phyloP scores from a whole-genome alignment of 2,113 vertebrate species.

The Anoura caudifer region DNA sequence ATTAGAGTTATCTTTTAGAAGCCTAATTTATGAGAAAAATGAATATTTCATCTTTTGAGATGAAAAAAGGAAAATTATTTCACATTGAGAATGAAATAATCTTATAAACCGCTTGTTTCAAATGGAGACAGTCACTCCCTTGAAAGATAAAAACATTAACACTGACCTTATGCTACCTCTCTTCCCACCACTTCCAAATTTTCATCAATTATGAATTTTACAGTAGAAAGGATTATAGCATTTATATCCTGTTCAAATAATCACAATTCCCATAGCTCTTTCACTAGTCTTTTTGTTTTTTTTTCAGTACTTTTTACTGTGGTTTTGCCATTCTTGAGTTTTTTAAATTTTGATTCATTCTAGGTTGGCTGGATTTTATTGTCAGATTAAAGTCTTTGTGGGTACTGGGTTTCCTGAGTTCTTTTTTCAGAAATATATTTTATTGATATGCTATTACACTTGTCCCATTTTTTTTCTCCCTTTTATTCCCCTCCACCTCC shows the following conservation, averaged over 20 bases:
- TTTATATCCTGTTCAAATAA: neutral
- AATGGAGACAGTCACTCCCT: neutral
- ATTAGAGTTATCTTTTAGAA: neutral
- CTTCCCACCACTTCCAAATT: neutral
- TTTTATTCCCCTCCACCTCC: no score
- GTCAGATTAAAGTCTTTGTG: neutral
- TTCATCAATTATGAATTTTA: neutral
- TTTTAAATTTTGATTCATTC: neutral
- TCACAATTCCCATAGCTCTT: neutral
- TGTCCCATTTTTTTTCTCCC: no score
- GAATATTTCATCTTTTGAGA: no score
- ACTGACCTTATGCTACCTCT: neutral
- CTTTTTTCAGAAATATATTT: neutral
- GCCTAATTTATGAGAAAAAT: neutral
- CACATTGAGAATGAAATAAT: neutral
- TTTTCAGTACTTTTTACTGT: neutral
- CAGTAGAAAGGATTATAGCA: neutral
- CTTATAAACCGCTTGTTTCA: neutral
- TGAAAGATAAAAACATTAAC: neutral
- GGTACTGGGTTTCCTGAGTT: neutral
- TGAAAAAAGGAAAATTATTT: no score
- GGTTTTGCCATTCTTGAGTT: neutral
- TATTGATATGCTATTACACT: no score
- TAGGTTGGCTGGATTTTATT: neutral
- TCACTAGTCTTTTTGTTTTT: neutral